phyloP scores from a whole-genome alignment of 2,888 invertebrate species.

The Ochropleura plecta region DNA sequence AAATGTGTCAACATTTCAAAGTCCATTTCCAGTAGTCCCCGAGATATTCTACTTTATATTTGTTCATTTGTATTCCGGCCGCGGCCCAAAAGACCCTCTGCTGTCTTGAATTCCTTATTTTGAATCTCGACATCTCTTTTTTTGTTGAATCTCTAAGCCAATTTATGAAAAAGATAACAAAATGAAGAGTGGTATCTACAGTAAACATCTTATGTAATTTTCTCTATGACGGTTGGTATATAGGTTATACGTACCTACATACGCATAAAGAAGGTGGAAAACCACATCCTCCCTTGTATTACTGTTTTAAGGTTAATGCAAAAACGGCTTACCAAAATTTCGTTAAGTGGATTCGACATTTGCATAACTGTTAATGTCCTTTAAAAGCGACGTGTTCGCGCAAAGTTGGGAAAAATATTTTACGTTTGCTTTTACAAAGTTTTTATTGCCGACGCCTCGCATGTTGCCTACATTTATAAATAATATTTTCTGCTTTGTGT shows the following conservation, averaged over 20 bases:
- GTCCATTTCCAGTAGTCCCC: constrained; percentile 76
- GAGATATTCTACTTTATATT: constrained; percentile 78
- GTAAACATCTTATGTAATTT: constrained; percentile 38
- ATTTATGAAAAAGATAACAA: constrained; percentile 52
- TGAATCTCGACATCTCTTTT: constrained; percentile 75
- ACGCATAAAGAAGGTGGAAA: neutral
- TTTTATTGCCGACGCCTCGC: constrained; percentile 67
- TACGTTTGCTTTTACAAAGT: constrained; percentile 65
- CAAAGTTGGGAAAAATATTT: constrained; percentile 72
- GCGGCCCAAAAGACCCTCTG: constrained; percentile 70
- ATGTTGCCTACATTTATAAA: constrained; percentile 61
- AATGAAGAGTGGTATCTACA: constrained; percentile 40
- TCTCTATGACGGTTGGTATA: neutral
- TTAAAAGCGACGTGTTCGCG: constrained; percentile 66
- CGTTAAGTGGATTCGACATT: constrained; percentile 70
- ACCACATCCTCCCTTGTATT: neutral
- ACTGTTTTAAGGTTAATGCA: constrained; percentile 56
- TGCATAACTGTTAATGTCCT: constrained; percentile 72
- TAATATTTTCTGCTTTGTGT: constrained; percentile 58
- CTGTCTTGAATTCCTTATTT: constrained; percentile 81
- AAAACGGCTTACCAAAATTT: constrained; percentile 66
- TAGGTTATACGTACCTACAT: neutral
- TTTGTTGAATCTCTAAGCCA: constrained; percentile 64
- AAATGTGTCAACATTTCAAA: constrained; percentile 75
- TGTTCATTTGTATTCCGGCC: constrained; percentile 82